Percentiles rank a stretch among this genome's conserved stretches.
Conservation (phyloP, 2,888 invertebrate species). For the Habroteleia sp. region DNA sequence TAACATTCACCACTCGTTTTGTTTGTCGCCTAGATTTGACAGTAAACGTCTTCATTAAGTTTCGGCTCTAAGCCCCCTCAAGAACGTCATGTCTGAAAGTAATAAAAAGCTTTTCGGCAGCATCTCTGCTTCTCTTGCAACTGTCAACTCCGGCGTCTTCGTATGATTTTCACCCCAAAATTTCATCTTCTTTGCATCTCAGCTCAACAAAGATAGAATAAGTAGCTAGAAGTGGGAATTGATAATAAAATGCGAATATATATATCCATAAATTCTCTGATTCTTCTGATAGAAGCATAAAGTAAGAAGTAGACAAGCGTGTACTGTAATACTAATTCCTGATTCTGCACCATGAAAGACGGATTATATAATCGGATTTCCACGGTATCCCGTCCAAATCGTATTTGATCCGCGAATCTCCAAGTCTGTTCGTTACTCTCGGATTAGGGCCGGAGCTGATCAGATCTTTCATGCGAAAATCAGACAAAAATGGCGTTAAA, state of each 20-base stretch:
- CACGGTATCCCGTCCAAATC: conserved; percentile 48
- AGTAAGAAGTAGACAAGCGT: conserved; percentile 58
- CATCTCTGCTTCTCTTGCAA: conserved; percentile 7
- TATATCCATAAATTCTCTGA: conserved; percentile 46
- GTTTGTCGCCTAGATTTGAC: not conserved
- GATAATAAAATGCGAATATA: conserved; percentile 58
- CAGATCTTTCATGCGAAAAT: conserved; percentile 37
- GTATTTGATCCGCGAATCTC: conserved; percentile 54
- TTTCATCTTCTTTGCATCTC: conserved; percentile 8
- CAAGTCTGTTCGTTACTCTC: conserved; percentile 49
- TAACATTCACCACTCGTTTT: not conserved
- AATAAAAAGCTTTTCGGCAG: conserved; percentile 27
- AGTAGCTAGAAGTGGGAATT: conserved; percentile 26
- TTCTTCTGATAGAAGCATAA: conserved; percentile 36
- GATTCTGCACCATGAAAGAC: conserved; percentile 51
- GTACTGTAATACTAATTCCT: conserved; percentile 55
- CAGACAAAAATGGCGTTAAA: conserved; percentile 22
- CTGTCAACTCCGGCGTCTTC: conserved; percentile 15
- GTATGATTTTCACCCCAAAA: conserved; percentile 30
- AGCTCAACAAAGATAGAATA: conserved; percentile 16
- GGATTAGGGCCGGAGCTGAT: conserved; percentile 40
- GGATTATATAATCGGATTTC: conserved; percentile 62
- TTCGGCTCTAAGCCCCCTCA: not conserved
- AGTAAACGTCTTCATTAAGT: conserved; percentile 12
- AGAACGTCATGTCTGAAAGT: conserved; percentile 17